A percentile compares a stretch with the other conserved stretches of the same genome.
Conservation (phyloP, 2,797 vertebrate species). For the Chrysocyon brachyurus region DNA sequence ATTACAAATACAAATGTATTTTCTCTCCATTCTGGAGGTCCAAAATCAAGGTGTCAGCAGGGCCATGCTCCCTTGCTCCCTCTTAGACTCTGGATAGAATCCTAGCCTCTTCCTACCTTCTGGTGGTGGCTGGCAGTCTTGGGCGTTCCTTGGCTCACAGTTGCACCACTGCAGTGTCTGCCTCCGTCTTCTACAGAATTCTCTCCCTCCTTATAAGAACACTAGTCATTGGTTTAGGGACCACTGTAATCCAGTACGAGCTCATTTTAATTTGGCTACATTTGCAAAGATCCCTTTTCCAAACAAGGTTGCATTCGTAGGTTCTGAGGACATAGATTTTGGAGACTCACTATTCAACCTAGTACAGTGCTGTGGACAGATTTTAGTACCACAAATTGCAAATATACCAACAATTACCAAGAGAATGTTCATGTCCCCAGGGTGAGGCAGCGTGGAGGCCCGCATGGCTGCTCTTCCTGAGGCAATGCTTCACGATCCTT, state of each 20-base stretch:
- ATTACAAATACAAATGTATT: neutral
- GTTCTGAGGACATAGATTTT: neutral
- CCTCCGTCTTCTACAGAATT: neutral
- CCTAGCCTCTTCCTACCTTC: neutral
- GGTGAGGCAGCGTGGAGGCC: no score
- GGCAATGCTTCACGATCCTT: neutral
- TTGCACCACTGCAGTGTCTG: neutral
- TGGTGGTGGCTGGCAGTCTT: neutral
- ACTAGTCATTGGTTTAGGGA: neutral
- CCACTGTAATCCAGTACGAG: neutral
- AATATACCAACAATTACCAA: neutral
- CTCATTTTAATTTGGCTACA: neutral
- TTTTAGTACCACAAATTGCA: neutral
- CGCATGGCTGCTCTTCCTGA: neutral
- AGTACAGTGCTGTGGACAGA: neutral
- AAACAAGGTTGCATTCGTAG: neutral
- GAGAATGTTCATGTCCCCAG: neutral
- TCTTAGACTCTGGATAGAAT: neutral
- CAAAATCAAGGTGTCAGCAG: neutral
- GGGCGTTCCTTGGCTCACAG: neutral
- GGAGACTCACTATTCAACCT: neutral
- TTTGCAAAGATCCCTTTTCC: neutral
- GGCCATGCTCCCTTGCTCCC: neutral
- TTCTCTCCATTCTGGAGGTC: neutral
- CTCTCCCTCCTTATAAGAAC: neutral